Base-by-base conservation (phyloP, 2,888 invertebrate genomes). In the Nomada ferruginata region DNA sequence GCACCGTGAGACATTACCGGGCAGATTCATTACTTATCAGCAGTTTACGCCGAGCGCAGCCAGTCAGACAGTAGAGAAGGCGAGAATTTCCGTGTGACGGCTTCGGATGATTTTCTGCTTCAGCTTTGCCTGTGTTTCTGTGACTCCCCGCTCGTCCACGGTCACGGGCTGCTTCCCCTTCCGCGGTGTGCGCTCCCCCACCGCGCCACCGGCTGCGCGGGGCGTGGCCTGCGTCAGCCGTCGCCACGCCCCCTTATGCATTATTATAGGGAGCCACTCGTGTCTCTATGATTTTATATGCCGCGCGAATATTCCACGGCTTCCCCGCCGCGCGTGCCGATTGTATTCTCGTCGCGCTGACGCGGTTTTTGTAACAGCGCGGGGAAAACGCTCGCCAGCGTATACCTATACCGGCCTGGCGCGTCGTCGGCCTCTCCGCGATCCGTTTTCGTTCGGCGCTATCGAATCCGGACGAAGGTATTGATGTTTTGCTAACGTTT, bases 261-360 rank as follows among this genome's bases (percentile, higher is more conserved):
- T 93, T 93, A 93, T 93, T 93, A 93, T 93, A 92, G 84, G 89
- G 79, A 83, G 89, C 82, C 86, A 87, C 90, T 88, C 89, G 90
- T 90, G 90, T 89, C 90, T 92, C 91, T 93, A 93, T 93, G 93
- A 93, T 93, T 93, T 93, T 92, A 92, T 92, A 91, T 91, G 92
- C 91, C 90, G 88, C 84, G 87, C 85, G 90, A 89, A 91, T 91
- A 87, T 87, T 88, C 86, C 59, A 85, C 82, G 75, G 76, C 60
- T 79, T 69, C 73, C 82, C 85, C 85, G 82, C 86, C 82, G 82
- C 79, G 65, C 66, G 57, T 47, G 91, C 91, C 92, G 92, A 93
- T 92, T 93, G 92, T 91, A 85, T 90, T 87, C 88, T 85, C 87
- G 83, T 87, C 79, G 80, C 63, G 79, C 63, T 79, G 63, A 80